Base-by-base conservation (phyloP, 2,797 vertebrate species). In the Myotis findleyi region DNA sequence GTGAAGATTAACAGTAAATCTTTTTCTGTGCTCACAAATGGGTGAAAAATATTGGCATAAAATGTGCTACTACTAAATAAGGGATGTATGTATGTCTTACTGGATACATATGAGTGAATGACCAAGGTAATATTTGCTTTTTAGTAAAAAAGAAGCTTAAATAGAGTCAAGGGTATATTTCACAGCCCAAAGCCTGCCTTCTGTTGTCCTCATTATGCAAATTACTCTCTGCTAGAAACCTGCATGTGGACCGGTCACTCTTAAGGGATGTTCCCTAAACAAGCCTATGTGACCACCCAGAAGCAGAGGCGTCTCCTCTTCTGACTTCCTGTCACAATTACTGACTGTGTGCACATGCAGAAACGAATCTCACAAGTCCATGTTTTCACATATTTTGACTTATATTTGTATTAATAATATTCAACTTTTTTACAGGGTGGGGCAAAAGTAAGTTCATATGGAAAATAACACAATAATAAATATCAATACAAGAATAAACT, bases 21-120 rank as follows among this genome's bases (percentile, higher is more conserved):
- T 87, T 95, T 95, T 80, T 91, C 68, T 41, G 20, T 75, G 85
- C 51, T 93, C 62, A 93, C 49, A 84, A 66, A 93, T n/a, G 79
- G 59, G 25, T 91, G 68, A 57, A 86, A 55, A 53, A 49, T 89
- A 75, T 47, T 72, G 76, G 23, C 91, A 73, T 36, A 81, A 95
- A 81, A 84, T 71, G 21, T 49, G 38, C 18, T 89, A 64, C 81
- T 75, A 44, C 27, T 53, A 73, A 91, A 68, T 87, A 85, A 89
- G 38, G 57, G 73, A 73, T 25, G 17, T 0, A 2, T n/a, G 13
- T 44, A 18, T 36, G 25, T 30, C 17, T 88, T 73, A 12, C 23
- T 89, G 30, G 33, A n/a, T 59, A 23, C 1, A 0, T 44, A 9
- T 53, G 23, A 80, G 44, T 69, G 41, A 95, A 41, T 93, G 68